A percentile compares a stretch with the other conserved stretches of the same genome.
Evolutionary conservation across 2,113 vertebrate species (phyloP).

Genomic region (Sylvilagus bachmani): DNA sequence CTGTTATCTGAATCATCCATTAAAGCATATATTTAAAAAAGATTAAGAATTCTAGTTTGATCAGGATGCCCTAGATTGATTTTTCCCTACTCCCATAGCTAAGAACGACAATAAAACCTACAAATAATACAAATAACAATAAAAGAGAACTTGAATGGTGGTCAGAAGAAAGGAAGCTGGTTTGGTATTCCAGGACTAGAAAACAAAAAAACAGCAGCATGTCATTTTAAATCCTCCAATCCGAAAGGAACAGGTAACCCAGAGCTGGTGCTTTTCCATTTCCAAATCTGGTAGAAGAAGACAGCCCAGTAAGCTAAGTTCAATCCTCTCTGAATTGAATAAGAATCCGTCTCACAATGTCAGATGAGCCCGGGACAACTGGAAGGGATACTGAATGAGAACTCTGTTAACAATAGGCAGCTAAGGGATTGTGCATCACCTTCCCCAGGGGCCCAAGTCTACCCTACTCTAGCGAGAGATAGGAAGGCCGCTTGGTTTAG

Average conservation of each 20-base stretch:
- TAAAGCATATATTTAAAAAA: constrained; percentile 19
- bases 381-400: background rate
- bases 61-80: background rate
- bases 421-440: background rate
- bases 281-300: background rate
- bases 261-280: background rate
- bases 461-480: background rate
- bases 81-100: background rate
- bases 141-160: background rate
- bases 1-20: background rate
- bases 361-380: background rate
- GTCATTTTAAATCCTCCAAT: background rate
- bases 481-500: background rate
- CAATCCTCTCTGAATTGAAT: background rate
- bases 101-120: background rate
- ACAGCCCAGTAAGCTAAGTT: background rate
- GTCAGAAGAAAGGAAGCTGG: background rate
- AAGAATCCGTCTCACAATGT: background rate
- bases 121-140: background rate
- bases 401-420: background rate
- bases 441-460: background rate
- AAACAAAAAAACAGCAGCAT: background rate
- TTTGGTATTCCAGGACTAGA: background rate
- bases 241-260: background rate
- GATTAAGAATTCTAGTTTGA: background rate